Base-by-base conservation (phyloP, 2,888 invertebrate genomes). In the Campopleginae sp. region DNA sequence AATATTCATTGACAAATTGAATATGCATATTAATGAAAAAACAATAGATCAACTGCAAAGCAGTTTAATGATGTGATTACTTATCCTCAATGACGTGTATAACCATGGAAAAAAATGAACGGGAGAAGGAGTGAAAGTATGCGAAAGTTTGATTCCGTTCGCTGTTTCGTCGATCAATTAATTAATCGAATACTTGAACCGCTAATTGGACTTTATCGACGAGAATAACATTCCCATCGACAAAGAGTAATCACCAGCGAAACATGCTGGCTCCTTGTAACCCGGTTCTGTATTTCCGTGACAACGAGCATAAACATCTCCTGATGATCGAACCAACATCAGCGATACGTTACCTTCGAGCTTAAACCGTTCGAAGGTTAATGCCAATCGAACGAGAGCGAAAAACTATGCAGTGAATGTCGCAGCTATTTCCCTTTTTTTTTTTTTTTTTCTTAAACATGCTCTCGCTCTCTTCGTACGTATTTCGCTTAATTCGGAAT, bases 361-460 rank as follows among this genome's bases (percentile, higher is more conserved):
- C 58, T 54, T 31, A 71, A 75, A 65, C 77, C 27, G 75, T 74
- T 82, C 82, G 83, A 87, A 86, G 87, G 86, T 86, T 77, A 87
- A 84, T 86, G 86, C 86, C 86, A 84, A 84, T 84, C 77, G 27
- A 84, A 84, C 74, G 80, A 82, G 72, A 87, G 44, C 51, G 75
- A 84, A 82, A 63, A 48, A 63, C 77, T 46, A 70, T 74, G 77
- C 51, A 51, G 61, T 46, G 70, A 84, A 81, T 80, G 80, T 74
- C 61, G 74, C 44, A 51, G 63, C 33, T 27, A 44, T 17, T 78
- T 23, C 12, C 17, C 70, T 31, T 66, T 48, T 51, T n/a, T 38
- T 54, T 65, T 65, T 5, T 66, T 51, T 75, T 58, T 71, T 19
- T 54, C n/a, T 65, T 6, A n/a, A n/a, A n/a, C n/a, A n/a, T n/a